Conservation (phyloP, 2,888 invertebrate species). For the Cylindroiulus punctatus region DNA sequence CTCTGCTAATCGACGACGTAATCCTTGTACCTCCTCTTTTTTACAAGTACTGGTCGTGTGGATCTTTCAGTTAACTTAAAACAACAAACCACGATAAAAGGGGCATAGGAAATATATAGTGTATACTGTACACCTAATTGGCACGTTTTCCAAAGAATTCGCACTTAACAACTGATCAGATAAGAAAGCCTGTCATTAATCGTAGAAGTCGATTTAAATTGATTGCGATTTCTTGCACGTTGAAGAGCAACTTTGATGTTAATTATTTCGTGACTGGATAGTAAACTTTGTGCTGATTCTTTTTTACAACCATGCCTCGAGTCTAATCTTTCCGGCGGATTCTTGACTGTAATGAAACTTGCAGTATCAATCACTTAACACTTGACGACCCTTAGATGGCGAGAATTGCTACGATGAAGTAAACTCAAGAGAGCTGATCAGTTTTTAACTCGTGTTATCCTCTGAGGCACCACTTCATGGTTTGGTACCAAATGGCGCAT, state of each 20-base stretch:
- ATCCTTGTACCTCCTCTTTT: too few species aligned
- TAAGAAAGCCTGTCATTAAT: not conserved
- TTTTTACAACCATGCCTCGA: not conserved
- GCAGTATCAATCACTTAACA: constrained; percentile 30
- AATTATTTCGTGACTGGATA: constrained; percentile 42
- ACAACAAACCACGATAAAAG: too few species aligned
- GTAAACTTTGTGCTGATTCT: not conserved
- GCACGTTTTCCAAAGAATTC: not conserved
- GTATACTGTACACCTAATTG: not conserved
- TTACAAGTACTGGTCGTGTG: too few species aligned
- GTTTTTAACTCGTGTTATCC: not conserved
- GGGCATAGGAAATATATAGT: not conserved
- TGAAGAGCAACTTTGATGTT: constrained; percentile 2
- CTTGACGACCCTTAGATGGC: not conserved
- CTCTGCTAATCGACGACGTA: too few species aligned
- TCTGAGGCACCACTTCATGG: not conserved
- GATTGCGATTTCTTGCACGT: constrained; percentile 5
- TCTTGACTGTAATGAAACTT: constrained; percentile 24
- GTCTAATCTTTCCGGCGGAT: not conserved
- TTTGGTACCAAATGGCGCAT: not conserved
- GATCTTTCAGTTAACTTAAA: too few species aligned
- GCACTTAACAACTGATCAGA: not conserved
- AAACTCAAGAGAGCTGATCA: not conserved
- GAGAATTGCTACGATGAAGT: not conserved
- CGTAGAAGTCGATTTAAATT: constrained; percentile 11